Conservation (phyloP, 2,797 vertebrate species). For the Yasuhikotakia modesta region DNA sequence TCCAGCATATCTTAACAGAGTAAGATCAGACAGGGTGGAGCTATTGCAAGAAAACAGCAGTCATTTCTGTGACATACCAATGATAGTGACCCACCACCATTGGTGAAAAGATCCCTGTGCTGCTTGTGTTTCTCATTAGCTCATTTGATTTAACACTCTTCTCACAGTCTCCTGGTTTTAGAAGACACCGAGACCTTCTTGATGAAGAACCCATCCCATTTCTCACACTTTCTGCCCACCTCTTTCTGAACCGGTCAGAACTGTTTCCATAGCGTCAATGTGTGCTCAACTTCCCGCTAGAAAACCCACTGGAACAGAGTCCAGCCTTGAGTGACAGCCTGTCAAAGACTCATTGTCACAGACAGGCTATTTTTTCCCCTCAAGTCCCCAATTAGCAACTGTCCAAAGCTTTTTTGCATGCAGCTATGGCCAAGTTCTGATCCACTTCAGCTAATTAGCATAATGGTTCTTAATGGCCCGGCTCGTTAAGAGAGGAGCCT, state of each 20-base stretch:
- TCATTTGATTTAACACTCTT: background rate
- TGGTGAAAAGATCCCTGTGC: background rate
- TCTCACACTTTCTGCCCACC: constrained; percentile 30
- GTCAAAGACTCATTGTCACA: constrained; percentile 48
- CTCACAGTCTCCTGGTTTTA: background rate
- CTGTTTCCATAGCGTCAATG: constrained; percentile 35
- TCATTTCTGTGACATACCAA: background rate
- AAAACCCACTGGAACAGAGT: constrained; percentile 34
- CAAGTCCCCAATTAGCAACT: constrained; percentile 59
- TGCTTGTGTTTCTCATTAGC: background rate
- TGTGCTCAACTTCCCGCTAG: constrained; percentile 30
- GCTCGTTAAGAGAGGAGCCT: constrained; percentile 54
- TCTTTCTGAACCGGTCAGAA: constrained; percentile 15
- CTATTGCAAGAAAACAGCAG: constrained; percentile 5
- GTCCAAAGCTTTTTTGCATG: constrained; percentile 36
- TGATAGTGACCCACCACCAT: background rate
- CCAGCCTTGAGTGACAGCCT: constrained; percentile 48
- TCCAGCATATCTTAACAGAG: background rate
- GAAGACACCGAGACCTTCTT: constrained; percentile 13
- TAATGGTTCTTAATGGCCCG: constrained; percentile 43
- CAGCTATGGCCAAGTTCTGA: constrained; percentile 40
- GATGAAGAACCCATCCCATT: background rate
- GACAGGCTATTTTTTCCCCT: constrained; percentile 5
- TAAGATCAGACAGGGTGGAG: background rate
- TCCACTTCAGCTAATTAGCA: constrained; percentile 58